These are phyloP conservation scores for Zaprionus africanus DNA, from an alignment of 1,140 invertebrate genomes.

Conservation along the genomic window DNA sequence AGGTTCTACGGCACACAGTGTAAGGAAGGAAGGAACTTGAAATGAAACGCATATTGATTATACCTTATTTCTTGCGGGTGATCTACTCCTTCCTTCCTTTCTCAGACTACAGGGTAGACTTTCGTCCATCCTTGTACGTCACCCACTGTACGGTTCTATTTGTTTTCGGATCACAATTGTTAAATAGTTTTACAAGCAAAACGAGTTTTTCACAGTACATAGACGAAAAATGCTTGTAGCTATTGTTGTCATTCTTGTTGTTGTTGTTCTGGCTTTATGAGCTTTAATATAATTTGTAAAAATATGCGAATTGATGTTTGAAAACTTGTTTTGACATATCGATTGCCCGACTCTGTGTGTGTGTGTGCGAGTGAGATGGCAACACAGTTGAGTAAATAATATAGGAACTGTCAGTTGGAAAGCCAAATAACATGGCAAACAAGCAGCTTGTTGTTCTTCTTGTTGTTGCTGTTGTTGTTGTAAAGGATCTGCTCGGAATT, in stretches of 20 bases:
- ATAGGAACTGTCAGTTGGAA: neutral
- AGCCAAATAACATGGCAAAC: slow-evolving; percentile 4
- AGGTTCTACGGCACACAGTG: too few relatives aligned
- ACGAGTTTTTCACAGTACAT: slow-evolving; percentile 73
- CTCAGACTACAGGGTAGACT: neutral
- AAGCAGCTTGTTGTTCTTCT: slow-evolving; percentile 26
- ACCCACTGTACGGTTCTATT: slow-evolving; percentile 2
- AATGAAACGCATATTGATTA: too few relatives aligned
- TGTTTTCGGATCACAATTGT: slow-evolving; percentile 65
- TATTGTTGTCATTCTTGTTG: slow-evolving; percentile 37
- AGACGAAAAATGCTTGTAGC: slow-evolving; percentile 58
- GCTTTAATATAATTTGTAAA: slow-evolving; percentile 81
- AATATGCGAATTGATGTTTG: slow-evolving; percentile 80
- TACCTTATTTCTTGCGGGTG: too few relatives aligned
- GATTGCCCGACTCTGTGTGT: slow-evolving; percentile 19
- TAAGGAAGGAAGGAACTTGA: too few relatives aligned
- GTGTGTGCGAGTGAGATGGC: slow-evolving; percentile 10
- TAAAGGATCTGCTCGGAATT: slow-evolving; percentile 69
- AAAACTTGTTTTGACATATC: slow-evolving; percentile 69
- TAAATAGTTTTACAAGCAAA: slow-evolving; percentile 75
- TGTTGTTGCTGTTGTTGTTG: slow-evolving; percentile 22
- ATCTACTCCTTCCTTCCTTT: neutral
- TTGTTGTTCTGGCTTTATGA: slow-evolving; percentile 50
- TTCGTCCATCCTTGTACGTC: neutral
- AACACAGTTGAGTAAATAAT: neutral